Base-by-base conservation (phyloP, 92 coral and sea anemone species). In the Siderastrea radians region DNA sequence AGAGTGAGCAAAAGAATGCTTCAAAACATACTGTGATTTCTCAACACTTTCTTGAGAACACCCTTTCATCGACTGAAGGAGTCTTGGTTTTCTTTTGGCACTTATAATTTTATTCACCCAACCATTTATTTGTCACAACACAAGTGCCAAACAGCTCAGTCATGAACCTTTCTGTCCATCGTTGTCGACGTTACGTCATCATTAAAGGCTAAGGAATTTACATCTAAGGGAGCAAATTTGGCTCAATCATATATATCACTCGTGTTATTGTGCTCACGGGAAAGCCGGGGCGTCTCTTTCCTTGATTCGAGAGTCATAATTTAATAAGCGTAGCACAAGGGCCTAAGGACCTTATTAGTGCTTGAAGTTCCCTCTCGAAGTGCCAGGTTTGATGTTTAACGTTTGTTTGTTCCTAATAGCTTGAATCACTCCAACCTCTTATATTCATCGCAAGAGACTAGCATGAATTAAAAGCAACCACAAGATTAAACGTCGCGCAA, bases 241-340 rank as follows among this genome's bases (percentile, higher is more conserved):
- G 8, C 44, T 26, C 53, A 68, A 54, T 81, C 16, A 5, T 69
- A 53, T 72, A 72, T 47, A 57, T 61, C 80, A 71, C 49, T 49
- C 61, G 58, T 38, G 73, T 73, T 59, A 74, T 73, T 73, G 69
- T 66, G 60, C 80, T 73, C 55, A 16, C 72, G 70, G 87, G 58
- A 84, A 83, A 73, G 63, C 52, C 73, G 76, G 54, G 78, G 62
- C 63, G 51, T 43, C 52, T 61, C 69, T 84, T 84, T 61, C 87
- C 81, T 49, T 59, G 68, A 73, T 63, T 51, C 66, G 62, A 84
- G 80, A 74, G 70, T 60, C 80, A 84, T 84, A 73, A 74, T 73
- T 84, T 74, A 73, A 84, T 84, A 84, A 84, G 80, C 87, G 63
- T 63, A 81, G 52, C 74, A 60, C 57, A 82, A 82, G 78, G 68